phyloP scores from a whole-genome alignment of 2,888 invertebrate genomes.

The Campoplex capitator region DNA sequence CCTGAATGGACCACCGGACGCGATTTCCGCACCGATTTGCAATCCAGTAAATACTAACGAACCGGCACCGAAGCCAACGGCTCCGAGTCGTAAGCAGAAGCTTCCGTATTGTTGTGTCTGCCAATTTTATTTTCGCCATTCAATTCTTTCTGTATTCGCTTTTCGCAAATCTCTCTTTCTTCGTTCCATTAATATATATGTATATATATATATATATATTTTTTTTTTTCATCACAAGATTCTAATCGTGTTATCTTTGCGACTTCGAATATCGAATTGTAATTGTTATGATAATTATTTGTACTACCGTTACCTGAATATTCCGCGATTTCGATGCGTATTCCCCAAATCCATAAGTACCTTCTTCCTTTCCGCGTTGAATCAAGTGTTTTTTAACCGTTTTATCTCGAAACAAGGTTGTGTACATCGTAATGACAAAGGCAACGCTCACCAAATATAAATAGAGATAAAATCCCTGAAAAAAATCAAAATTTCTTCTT shows the following conservation, averaged over 20 bases:
- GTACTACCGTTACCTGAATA: slow-evolving; percentile 66
- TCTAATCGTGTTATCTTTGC: slow-evolving; percentile 32
- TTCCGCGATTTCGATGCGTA: slow-evolving; percentile 56
- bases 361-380: slow-evolving; percentile 77
- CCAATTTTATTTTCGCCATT: slow-evolving; percentile 59
- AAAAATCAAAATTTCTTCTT: neutral
- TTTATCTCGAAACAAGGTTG: slow-evolving; percentile 88
- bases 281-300: slow-evolving; percentile 11
- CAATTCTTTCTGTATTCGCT: slow-evolving; percentile 51
- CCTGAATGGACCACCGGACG: slow-evolving; percentile 83
- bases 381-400: slow-evolving; percentile 85
- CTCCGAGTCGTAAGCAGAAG: slow-evolving; percentile 94
- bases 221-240: slow-evolving; percentile 22
- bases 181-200: slow-evolving; percentile 29
- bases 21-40: slow-evolving; percentile 87
- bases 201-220: too few relatives aligned
- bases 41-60: slow-evolving; percentile 90
- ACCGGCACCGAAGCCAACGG: slow-evolving; percentile 87
- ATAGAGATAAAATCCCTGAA: slow-evolving; percentile 93
- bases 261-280: slow-evolving; percentile 30
- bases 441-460: slow-evolving; percentile 91
- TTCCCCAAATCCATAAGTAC: slow-evolving; percentile 71
- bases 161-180: slow-evolving; percentile 26
- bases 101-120: slow-evolving; percentile 90
- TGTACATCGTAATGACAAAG: slow-evolving; percentile 91